Evolutionary conservation across 2,113 vertebrate genomes (phyloP).

Genomic region (Ciconia boyciana): DNA sequence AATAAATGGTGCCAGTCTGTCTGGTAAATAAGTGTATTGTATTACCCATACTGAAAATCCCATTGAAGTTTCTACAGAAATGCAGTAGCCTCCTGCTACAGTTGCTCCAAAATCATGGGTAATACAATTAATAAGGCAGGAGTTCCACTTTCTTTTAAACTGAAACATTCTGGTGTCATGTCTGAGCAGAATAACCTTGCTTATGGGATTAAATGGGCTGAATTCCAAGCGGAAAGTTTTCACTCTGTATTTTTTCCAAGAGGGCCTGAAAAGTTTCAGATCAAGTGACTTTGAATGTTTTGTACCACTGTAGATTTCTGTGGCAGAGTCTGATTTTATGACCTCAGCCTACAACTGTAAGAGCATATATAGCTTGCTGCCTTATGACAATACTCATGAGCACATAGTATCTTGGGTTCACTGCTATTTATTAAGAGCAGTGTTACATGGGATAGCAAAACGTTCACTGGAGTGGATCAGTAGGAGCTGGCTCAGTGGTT

Average conservation of each 20-base stretch:
- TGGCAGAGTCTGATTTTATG: background rate
- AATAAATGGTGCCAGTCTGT: background rate
- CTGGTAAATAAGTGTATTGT: background rate
- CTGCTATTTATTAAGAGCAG: background rate
- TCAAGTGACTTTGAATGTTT: background rate
- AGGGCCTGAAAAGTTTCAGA: background rate
- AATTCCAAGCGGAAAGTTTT: background rate
- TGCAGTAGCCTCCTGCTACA: background rate
- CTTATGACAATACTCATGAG: background rate
- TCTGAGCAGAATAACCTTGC: background rate
- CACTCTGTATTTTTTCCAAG: background rate
- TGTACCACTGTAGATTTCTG: background rate
- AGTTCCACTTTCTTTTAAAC: background rate
- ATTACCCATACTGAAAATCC: background rate
- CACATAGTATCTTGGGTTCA: background rate
- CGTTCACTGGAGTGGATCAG: background rate
- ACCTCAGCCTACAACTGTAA: background rate
- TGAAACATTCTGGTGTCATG: background rate
- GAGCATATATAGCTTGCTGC: background rate
- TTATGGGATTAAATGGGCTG: background rate
- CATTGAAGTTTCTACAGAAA: background rate
- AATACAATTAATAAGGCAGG: background rate
- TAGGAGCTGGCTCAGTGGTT: background rate
- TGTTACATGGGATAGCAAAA: background rate
- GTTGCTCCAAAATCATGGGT: background rate